These are phyloP conservation scores for Diachrysia chrysitis DNA, from an alignment of 2,888 invertebrate species.

Conservation along the genomic window DNA sequence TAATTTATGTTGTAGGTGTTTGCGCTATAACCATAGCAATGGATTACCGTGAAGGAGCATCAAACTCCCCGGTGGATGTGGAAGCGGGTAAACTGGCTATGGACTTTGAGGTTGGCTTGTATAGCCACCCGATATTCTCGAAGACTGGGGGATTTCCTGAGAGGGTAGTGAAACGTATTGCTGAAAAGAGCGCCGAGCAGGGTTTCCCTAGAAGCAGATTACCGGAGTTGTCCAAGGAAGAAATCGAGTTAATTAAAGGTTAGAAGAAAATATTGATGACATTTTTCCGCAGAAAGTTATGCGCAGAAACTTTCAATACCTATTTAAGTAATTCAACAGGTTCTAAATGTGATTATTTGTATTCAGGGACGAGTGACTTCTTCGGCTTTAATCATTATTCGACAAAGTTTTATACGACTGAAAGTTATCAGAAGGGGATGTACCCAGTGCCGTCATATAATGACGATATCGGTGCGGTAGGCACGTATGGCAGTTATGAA, in stretches of 20 bases:
- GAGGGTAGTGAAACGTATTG: slow-evolving; percentile 78
- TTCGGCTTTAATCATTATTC: slow-evolving; percentile 80
- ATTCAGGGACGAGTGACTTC: slow-evolving; percentile 78
- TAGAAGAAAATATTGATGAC: not conserved
- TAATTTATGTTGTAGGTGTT: slow-evolving; percentile 59
- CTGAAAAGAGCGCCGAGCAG: slow-evolving; percentile 81
- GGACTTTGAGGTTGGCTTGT: slow-evolving; percentile 78
- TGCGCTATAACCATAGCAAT: slow-evolving; percentile 78
- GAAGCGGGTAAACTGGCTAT: slow-evolving; percentile 71
- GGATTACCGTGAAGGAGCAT: slow-evolving; percentile 72
- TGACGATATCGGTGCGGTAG: slow-evolving; percentile 74
- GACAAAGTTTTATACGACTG: slow-evolving; percentile 68
- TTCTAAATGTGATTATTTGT: not conserved
- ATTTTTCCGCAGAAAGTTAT: no score
- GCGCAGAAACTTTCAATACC: no score
- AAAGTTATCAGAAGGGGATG: slow-evolving; percentile 61
- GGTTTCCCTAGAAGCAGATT: slow-evolving; percentile 82
- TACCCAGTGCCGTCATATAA: slow-evolving; percentile 71
- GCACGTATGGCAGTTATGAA: slow-evolving; percentile 65
- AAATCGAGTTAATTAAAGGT: slow-evolving; percentile 78
- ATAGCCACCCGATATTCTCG: slow-evolving; percentile 84
- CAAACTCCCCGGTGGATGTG: slow-evolving; percentile 69
- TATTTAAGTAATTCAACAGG: no score
- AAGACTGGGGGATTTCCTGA: slow-evolving; percentile 85
- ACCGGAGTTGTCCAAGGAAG: slow-evolving; percentile 81